Evolutionary conservation across 2,113 vertebrate genomes (phyloP), one percentile per base, ranked within the genome.

Genomic region (Anarhynchus alexandrinus): DNA sequence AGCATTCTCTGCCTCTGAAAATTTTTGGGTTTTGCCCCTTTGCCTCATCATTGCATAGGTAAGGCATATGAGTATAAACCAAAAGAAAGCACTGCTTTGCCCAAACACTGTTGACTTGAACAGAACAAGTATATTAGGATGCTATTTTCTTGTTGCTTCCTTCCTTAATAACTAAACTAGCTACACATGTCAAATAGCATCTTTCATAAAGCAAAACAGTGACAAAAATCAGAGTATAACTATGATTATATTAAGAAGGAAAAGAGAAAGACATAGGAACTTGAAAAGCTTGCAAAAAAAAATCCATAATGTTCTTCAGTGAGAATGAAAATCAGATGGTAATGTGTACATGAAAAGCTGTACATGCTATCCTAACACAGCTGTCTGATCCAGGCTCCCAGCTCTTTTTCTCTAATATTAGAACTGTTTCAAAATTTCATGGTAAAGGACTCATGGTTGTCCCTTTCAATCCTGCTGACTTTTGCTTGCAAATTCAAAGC

Each of bases 131-230:
- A 66, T 76, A 59, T 82, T 52, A 69, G 14, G 62, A 59, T 90
- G 73, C 5, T 69, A 13, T 82, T 88, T 92, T 77, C 58, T 69
- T 34, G 3, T 45, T 91, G 15, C 34, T 93, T 69, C 36, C 58
- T 94, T 51, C 55, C 22, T 77, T 47, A 76, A 38, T 67, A 82
- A 69, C 40, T 90, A 74, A 94, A 74, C 42, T 32, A 87, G 49
- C 3, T 62, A 81, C 26, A 54, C 45, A 73, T 29, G 82, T 49
- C 55, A 91, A 93, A 86, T 40, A 55, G n/a, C 5, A 55, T 30
- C 32, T 86, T 95, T 94, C 82, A 84, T 65, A 88, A 96, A 93
- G 69, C 70, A 74, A 94, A 93, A 65, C 36, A 80, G 54, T 70
- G 52, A 92, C n/a, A 94, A 86, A 91, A 93, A 52, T 71, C 49